Evolutionary conservation across 2,888 invertebrate species (phyloP), one percentile per base, ranked within the genome.

Genomic region (Pollenia griseotomentosa): DNA sequence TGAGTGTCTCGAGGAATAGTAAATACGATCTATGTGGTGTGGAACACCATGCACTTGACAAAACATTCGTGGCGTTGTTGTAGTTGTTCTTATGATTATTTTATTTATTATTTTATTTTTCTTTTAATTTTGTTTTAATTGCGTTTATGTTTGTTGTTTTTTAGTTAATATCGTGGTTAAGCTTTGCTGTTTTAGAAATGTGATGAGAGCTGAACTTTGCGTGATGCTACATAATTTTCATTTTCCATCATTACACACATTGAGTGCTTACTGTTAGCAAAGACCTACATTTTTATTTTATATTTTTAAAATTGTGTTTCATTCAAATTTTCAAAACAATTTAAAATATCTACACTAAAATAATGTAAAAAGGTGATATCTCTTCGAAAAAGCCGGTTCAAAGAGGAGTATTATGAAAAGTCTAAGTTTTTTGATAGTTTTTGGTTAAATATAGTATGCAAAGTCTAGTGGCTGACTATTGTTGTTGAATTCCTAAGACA

Each of bases 161-260:
- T 33, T 4, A 33, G 2, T 33, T 33, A 33, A 33, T 33, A 33
- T 33, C 65, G 65, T 81, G 57, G 48, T 19, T 51, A 57, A 40
- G 63, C 44, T 66, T 66, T 65, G 48, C 63, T 57, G 71, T 42
- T 55, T 40, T 42, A 66, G 33, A 65, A 46, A 57, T 83, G 61
- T 70, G 75, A 68, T 83, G 75, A 83, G 63, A 83, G 33, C 74
- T 55, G 51, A 44, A 68, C 75, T 70, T 83, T 75, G 82, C 75
- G 75, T 83, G 82, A 75, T 83, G 75, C 53, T 83, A 70, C 70
- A 83, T 83, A 82, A 57, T 75, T 75, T 53, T 70, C 53, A 75
- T 53, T 23, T 68, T n/a, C 9, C 9, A 19, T 42, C 33, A 80
- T 71, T 44, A 53, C n/a, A 79, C 55, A 71, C 46, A 8, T n/a